Evolutionary conservation across 2,113 vertebrate genomes (phyloP), one percentile per base, ranked within the genome.

Genomic region (Hyperopisus bebe): DNA sequence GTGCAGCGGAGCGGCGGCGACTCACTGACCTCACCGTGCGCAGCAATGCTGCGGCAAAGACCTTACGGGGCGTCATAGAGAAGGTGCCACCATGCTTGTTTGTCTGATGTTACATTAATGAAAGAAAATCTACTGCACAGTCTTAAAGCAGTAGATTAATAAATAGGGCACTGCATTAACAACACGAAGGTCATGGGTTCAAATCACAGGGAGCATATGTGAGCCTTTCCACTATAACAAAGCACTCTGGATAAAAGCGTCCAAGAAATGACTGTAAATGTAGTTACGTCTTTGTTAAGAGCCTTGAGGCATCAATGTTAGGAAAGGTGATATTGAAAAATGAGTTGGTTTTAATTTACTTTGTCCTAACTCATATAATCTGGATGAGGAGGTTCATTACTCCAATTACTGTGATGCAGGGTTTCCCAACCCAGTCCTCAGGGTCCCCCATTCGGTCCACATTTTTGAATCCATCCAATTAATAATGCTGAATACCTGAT

Each of bases 1-100:
- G 92, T 87, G 85, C 58, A 0, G 4, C 44, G 1, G 94, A 96
- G 21, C 95, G 92, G 1, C 13, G 89, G 11, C 92, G 89, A 24
- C 95, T 97, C 80, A 91, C 95, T 47, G 93, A 89, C 0, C 96
- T 97, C 55, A 94, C 92, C 0, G 1, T 86, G 74, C 95, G 96
- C 89, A 97, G 96, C 89, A 88, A 90, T 0, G 91, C 95, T 3
- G 86, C 96, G 31, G 94, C 96, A 86, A 96, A 95, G 92, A 90
- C 1, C 1, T 94, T 97, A 88, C 93, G 21, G 5, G 90, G 11
- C 3, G 5, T 94, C 42, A 93, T 95, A 3, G 82, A 90, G 55
- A 96, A 96, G 97, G 97, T 97, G 94, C 80, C 74, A 1, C 5
- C n/a, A 35, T 83, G 86, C 42, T 46, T 44, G 15, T 51, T 24